Evolutionary conservation across 2,797 vertebrate species (phyloP).

Genomic region (Microcaecilia unicolor): DNA sequence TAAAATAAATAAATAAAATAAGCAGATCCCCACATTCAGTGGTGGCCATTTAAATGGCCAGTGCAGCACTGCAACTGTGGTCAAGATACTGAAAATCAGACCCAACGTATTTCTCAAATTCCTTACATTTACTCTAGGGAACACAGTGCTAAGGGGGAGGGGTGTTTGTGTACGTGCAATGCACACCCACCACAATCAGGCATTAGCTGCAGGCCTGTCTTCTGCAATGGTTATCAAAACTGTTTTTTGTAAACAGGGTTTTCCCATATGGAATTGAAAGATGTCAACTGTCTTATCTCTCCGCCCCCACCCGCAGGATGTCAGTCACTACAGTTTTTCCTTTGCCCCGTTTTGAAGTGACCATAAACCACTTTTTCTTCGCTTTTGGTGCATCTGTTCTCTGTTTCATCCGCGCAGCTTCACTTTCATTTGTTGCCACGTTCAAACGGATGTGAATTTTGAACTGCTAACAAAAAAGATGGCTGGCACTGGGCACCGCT

Average conservation of each 20-base stretch:
- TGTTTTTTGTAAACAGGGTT: too few species aligned
- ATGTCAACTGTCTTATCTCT: neutral
- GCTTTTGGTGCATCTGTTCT: conserved; percentile 36
- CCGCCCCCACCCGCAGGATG: too few species aligned
- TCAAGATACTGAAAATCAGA: too few species aligned
- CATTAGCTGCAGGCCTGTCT: neutral
- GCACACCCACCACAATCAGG: neutral
- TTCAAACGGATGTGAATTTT: conserved; percentile 35
- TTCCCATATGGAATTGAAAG: neutral
- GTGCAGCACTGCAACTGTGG: too few species aligned
- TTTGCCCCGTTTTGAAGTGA: conserved; percentile 27
- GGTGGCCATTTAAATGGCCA: too few species aligned
- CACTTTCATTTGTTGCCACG: conserved; percentile 44
- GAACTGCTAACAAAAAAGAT: conserved; percentile 51
- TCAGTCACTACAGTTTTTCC: too few species aligned
- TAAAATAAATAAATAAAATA: too few species aligned
- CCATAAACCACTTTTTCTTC: conserved; percentile 37
- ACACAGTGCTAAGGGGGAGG: too few species aligned
- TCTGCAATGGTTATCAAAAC: fast-evolving
- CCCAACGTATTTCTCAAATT: too few species aligned
- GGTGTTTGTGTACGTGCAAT: too few species aligned
- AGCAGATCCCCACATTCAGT: too few species aligned
- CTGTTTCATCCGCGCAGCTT: conserved; percentile 23
- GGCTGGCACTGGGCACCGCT: conserved; percentile 48
- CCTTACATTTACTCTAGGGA: too few species aligned